Evolutionary conservation across 2,113 vertebrate species (phyloP).

Genomic region (Passerina amoena): DNA sequence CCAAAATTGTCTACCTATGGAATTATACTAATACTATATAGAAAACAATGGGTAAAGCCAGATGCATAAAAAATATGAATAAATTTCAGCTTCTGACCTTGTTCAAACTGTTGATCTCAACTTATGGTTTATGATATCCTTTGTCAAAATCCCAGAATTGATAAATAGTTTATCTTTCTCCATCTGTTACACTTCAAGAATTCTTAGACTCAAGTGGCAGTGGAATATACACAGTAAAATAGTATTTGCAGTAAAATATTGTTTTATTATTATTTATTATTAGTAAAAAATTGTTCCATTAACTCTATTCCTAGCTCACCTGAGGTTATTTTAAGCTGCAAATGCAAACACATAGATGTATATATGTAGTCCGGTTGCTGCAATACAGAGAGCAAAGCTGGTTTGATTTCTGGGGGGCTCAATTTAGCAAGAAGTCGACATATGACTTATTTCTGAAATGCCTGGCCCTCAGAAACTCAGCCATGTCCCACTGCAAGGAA

Average conservation of each 20-base stretch:
- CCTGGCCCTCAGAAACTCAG: conserved; percentile 26
- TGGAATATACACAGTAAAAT: background rate
- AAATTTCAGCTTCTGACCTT: background rate
- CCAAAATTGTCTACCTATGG: background rate
- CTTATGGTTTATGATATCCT: background rate
- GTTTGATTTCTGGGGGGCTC: conserved; percentile 27
- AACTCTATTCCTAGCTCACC: background rate
- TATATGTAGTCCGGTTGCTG: background rate
- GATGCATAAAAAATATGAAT: background rate
- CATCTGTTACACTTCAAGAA: background rate
- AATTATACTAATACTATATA: background rate
- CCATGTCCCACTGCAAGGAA: conserved; percentile 30
- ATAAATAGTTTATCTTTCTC: background rate
- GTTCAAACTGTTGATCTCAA: background rate
- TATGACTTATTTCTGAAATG: conserved; percentile 26
- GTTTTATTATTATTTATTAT: too few relatives aligned
- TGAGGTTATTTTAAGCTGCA: background rate
- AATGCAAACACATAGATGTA: background rate
- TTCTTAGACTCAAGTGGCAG: background rate
- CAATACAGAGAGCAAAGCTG: conserved; percentile 7
- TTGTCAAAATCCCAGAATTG: background rate
- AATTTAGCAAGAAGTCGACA: conserved; percentile 5
- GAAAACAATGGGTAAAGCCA: background rate
- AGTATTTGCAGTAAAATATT: background rate
- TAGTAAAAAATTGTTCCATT: too few relatives aligned